phyloP scores from a whole-genome alignment of 2,113 vertebrate species.

The Pitta sordida region DNA sequence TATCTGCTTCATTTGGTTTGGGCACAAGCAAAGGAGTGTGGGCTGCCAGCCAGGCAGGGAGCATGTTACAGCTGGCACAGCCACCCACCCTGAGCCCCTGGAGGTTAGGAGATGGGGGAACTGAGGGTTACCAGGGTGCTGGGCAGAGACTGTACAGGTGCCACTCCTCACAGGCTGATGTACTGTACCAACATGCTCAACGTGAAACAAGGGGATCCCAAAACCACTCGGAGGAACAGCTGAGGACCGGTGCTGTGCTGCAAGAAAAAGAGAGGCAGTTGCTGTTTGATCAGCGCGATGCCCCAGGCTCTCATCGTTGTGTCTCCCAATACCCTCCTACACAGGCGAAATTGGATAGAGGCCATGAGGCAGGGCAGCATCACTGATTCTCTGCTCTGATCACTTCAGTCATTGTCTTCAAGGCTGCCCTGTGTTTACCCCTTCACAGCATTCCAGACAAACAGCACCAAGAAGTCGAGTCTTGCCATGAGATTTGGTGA shows the following conservation, averaged over 20 bases:
- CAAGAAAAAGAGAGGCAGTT: not conserved
- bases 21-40: fast-evolving
- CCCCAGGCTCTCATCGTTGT: not conserved
- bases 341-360: not conserved
- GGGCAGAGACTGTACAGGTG: not conserved
- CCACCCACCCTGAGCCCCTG: not conserved
- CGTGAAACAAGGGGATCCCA: not conserved
- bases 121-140: not conserved
- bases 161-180: not conserved
- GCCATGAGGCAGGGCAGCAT: not conserved
- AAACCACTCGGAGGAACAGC: not conserved
- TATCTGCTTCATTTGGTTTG: not conserved
- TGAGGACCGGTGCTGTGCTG: not conserved
- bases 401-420: not conserved
- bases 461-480: not conserved
- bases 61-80: not conserved
- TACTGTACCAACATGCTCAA: not conserved
- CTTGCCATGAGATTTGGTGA: not conserved
- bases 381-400: not conserved
- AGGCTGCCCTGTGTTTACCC: not conserved
- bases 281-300: not conserved
- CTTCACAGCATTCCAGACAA: not conserved
- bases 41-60: not conserved
- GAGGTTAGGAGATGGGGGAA: not conserved
- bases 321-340: not conserved